These are phyloP conservation scores for Epirrhoe alternata DNA, from an alignment of 2,888 invertebrate species.

Conservation along the genomic window DNA sequence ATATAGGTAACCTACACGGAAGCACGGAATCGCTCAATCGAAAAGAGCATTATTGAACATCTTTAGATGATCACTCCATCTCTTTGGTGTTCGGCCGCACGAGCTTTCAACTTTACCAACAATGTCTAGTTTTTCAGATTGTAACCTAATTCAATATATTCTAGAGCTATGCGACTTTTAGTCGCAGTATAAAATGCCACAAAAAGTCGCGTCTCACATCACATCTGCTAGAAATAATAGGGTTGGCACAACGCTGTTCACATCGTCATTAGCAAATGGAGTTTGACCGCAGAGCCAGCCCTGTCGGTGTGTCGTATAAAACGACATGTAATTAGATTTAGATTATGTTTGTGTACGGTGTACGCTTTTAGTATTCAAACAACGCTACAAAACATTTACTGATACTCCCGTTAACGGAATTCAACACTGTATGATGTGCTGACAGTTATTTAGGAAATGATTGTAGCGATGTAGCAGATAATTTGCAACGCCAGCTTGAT, in stretches of 20 bases:
- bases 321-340: conserved; percentile 27
- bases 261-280: conserved; percentile 48
- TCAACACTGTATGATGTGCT: background rate
- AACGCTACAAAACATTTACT: background rate
- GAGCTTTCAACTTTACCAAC: no score
- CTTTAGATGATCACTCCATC: no score
- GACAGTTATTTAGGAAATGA: background rate
- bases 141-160: background rate
- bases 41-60: no score
- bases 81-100: no score
- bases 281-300: conserved; percentile 37
- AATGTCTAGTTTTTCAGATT: background rate
- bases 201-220: conserved; percentile 11
- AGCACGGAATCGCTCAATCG: no score
- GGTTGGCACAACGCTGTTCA: conserved; percentile 25
- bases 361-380: conserved; percentile 8
- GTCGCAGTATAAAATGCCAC: background rate
- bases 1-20: no score
- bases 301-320: conserved; percentile 20
- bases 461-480: background rate
- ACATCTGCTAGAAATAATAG: conserved; percentile 8
- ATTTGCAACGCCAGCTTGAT: background rate
- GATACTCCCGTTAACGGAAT: background rate
- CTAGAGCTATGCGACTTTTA: background rate
- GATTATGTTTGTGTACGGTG: conserved; percentile 22